Evolutionary conservation across 2,888 invertebrate species (phyloP), one percentile per base, ranked within the genome.

Genomic region (Aporophyla lueneburgensis): DNA sequence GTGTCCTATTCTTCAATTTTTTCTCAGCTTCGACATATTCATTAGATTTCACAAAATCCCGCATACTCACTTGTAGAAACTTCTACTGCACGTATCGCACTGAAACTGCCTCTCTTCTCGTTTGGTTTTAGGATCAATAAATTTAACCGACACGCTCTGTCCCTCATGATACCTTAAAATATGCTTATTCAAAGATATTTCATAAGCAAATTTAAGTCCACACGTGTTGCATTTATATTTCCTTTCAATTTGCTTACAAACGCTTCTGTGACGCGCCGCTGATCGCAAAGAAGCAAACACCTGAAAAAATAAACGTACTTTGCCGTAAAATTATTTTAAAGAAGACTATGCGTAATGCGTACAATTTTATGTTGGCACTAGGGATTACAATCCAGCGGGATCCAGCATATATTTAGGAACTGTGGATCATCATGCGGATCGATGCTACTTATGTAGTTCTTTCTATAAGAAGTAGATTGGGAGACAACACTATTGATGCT

Each of bases 31-130:
- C n/a, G 19, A 9, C 3, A 9, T 24, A 21, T 27, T 43, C 5
- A 40, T 40, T 19, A 51, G 9, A 46, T 51, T 59, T 40, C 14
- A 49, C 9, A 33, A 43, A 53, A n/a, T 14, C 19, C n/a, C 2
- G 9, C n/a, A 46, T 49, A 88, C 85, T 85, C 94, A 96, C 93
- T 97, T 95, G 86, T 96, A 96, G 89, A 98, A 98, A 10, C 97
- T 96, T 91, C 97, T 97, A 51, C 97, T 97, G 88, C 98, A 98
- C 9, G 97, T 97, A 51, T 97, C 96, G 90, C 98, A 98, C 66
- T 97, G 96, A 84, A 96, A 95, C 71, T 94, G 94, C 59, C 93
- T 85, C 14, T 94, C 93, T 74, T 93, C 90, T 24, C 88, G 81
- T 83, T 93, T 92, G 24, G 89, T 80, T 66, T 90, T 89, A 3